A percentile compares a stretch with the other conserved stretches of the same genome.
phyloP scores from a whole-genome alignment of 2,797 vertebrate genomes.

The Scyliorhinus canicula region DNA sequence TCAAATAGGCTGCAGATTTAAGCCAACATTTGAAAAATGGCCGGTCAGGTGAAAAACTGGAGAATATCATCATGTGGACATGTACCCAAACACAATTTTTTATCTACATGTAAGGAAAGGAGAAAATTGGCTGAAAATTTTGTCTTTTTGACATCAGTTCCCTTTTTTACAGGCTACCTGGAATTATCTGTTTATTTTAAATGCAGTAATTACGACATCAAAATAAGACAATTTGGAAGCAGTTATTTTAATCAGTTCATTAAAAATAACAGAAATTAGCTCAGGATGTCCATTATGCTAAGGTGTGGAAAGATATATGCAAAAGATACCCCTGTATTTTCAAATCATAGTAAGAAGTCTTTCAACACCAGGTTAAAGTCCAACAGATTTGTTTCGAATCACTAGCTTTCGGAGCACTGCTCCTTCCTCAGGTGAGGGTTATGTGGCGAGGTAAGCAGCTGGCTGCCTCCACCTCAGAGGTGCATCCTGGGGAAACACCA shows the following conservation, averaged over 20 bases:
- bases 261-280: not conserved
- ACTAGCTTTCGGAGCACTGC: too few relatives aligned
- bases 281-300: not conserved
- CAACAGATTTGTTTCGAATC: too few relatives aligned
- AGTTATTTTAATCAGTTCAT: not conserved
- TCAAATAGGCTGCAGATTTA: not conserved
- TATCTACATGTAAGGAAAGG: not conserved
- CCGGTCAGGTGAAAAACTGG: not conserved
- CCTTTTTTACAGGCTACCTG: not conserved
- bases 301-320: not conserved
- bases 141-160: not conserved
- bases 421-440: too few relatives aligned
- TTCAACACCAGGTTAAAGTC: too few relatives aligned
- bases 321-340: not conserved
- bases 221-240: not conserved
- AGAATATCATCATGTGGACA: not conserved
- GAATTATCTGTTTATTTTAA: not conserved
- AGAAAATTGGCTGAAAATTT: not conserved
- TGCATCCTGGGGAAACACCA: too few relatives aligned
- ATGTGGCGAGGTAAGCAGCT: too few relatives aligned
- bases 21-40: not conserved
- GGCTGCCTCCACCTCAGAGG: too few relatives aligned
- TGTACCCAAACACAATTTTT: not conserved
- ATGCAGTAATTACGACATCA: not conserved
- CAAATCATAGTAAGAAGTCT: too few relatives aligned